Evolutionary conservation across 1,140 invertebrate genomes (phyloP).

Genomic region (Coenobita brevimanus): DNA sequence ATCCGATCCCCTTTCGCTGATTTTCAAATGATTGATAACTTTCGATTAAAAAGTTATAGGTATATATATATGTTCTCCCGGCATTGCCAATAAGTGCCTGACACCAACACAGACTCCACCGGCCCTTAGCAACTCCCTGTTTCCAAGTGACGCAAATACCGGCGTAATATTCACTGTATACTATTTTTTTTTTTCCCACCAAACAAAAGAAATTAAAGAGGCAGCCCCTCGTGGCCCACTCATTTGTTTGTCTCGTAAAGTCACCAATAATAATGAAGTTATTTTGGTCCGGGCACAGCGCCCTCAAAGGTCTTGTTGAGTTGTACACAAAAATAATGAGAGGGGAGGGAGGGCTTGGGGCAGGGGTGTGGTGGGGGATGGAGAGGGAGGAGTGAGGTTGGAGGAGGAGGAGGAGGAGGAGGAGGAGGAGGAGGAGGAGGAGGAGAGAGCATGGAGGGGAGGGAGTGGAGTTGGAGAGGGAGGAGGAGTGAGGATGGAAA

Average conservation of each 20-base stretch:
- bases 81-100: no score
- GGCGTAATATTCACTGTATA: background rate
- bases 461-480: no score
- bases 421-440: no score
- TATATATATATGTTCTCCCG: background rate
- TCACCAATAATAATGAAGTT: slow-evolving; percentile 57
- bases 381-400: no score
- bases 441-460: no score
- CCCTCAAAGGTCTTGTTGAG: slow-evolving; percentile 46
- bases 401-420: no score
- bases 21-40: slow-evolving; percentile 62
- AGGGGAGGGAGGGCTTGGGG: no score
- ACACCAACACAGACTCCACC: slow-evolving; percentile 6
- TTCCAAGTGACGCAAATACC: no score
- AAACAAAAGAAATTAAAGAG: slow-evolving; percentile 40
- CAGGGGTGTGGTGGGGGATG: no score
- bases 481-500: no score
- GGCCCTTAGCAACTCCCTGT: background rate
- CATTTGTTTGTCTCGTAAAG: slow-evolving; percentile 59
- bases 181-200: background rate
- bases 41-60: slow-evolving; percentile 28
- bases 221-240: slow-evolving; percentile 12
- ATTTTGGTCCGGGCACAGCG: slow-evolving; percentile 33
- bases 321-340: slow-evolving; percentile 35
- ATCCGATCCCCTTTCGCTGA: slow-evolving; percentile 51